Conservation (phyloP, 2,888 invertebrate genomes). For the Macaria notata region DNA sequence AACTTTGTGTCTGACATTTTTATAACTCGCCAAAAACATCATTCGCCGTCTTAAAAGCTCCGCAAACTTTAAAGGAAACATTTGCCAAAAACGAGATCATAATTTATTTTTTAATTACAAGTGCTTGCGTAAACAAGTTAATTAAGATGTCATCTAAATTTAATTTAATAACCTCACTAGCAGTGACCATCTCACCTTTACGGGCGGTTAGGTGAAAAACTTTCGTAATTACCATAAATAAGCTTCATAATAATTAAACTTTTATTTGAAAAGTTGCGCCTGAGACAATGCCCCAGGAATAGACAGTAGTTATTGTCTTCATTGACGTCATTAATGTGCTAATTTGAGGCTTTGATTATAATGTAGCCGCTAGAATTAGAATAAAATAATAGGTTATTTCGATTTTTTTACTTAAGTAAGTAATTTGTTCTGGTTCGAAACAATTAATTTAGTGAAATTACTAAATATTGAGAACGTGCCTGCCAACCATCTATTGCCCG, state of each 20-base stretch:
- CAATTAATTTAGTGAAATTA: too few species aligned
- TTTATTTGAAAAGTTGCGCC: conserved; percentile 19
- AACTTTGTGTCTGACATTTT: too few species aligned
- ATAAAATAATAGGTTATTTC: too few species aligned
- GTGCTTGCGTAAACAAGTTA: not conserved
- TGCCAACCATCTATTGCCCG: too few species aligned
- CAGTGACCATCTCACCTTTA: conserved; percentile 19
- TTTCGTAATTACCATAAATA: conserved; percentile 17
- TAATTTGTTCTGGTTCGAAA: too few species aligned
- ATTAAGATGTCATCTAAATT: conserved; percentile 7
- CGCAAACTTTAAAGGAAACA: not conserved
- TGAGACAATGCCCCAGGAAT: conserved; percentile 1
- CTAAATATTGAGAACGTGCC: too few species aligned
- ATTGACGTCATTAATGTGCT: not conserved
- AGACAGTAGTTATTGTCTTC: not conserved
- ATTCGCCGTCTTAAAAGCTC: not conserved
- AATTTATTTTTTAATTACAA: not conserved
- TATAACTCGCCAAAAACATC: too few species aligned
- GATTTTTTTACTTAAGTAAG: too few species aligned
- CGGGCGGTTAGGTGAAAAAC: conserved; percentile 13
- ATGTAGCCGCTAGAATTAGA: too few species aligned
- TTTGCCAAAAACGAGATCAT: not conserved
- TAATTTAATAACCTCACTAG: conserved; percentile 6
- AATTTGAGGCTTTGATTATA: not conserved
- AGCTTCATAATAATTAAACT: conserved; percentile 13